Evolutionary conservation across 2,113 vertebrate species (phyloP).

Genomic region (Panthera tigris): DNA sequence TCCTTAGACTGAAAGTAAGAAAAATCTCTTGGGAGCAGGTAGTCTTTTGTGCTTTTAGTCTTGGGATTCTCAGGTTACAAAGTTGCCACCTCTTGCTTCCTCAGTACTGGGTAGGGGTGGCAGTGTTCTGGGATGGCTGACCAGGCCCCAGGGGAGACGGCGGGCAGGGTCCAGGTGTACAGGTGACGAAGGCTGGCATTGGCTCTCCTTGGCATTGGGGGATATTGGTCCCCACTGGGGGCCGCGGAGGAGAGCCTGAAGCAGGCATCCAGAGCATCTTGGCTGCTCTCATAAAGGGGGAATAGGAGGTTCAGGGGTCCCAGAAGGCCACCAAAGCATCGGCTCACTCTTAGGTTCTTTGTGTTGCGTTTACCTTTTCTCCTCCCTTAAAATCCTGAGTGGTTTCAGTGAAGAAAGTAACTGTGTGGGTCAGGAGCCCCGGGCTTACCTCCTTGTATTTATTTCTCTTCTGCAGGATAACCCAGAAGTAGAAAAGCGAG

Average conservation of each 20-base stretch:
- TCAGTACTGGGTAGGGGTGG: rapidly evolving
- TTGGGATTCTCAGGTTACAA: neutral
- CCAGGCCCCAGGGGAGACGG: neutral
- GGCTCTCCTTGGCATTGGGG: neutral
- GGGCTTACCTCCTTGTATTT: neutral
- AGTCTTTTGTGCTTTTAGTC: neutral
- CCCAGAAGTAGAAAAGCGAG: conserved; percentile 91
- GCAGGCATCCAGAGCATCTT: neutral
- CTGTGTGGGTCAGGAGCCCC: neutral
- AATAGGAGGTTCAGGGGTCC: neutral
- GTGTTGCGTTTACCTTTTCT: neutral
- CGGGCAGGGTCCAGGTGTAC: neutral
- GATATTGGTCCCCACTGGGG: neutral
- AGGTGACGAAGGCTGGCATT: neutral
- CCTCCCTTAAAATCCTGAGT: neutral
- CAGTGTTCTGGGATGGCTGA: neutral
- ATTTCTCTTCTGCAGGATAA: conserved; percentile 86
- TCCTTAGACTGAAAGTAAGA: neutral
- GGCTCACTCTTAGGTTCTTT: neutral
- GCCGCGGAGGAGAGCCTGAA: neutral
- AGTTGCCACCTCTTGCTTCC: neutral
- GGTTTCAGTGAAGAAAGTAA: neutral
- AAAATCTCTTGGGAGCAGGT: neutral
- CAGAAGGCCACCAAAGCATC: neutral
- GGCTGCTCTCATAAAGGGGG: neutral